Evolutionary conservation across 2,797 vertebrate species (phyloP).

Genomic region (Macrochelys suwanniensis): DNA sequence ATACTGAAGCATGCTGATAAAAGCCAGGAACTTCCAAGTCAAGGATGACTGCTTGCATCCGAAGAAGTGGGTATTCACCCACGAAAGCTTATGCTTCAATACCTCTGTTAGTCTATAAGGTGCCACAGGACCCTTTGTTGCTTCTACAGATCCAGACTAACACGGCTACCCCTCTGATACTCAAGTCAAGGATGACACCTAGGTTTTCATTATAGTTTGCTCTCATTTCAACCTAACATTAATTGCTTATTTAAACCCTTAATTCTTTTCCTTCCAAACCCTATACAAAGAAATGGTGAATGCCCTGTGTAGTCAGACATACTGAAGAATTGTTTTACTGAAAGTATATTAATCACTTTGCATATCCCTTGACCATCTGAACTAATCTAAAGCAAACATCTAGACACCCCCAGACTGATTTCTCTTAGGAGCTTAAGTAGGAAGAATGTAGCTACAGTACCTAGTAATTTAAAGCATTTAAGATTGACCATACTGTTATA

Average conservation of each 20-base stretch:
- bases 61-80: too few species aligned
- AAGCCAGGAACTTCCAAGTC: neutral
- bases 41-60: too few species aligned
- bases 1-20: neutral
- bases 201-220: neutral
- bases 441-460: conserved; percentile 27
- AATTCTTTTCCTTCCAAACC: neutral
- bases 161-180: too few species aligned
- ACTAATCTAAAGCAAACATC: neutral
- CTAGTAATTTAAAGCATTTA: conserved; percentile 44
- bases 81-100: too few species aligned
- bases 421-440: conserved; percentile 37
- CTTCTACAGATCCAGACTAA: too few species aligned
- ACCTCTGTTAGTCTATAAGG: too few species aligned
- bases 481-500: conserved; percentile 42
- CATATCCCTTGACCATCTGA: neutral
- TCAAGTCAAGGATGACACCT: neutral
- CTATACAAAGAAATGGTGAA: neutral
- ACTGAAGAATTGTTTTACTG: neutral
- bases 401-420: conserved; percentile 27
- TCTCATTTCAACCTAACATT: neutral
- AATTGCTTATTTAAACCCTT: neutral
- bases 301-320: neutral
- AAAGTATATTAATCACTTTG: neutral
- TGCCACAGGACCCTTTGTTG: too few species aligned